Base-by-base conservation (phyloP, 1,140 invertebrate species). In the Trichonephila clavipes region DNA sequence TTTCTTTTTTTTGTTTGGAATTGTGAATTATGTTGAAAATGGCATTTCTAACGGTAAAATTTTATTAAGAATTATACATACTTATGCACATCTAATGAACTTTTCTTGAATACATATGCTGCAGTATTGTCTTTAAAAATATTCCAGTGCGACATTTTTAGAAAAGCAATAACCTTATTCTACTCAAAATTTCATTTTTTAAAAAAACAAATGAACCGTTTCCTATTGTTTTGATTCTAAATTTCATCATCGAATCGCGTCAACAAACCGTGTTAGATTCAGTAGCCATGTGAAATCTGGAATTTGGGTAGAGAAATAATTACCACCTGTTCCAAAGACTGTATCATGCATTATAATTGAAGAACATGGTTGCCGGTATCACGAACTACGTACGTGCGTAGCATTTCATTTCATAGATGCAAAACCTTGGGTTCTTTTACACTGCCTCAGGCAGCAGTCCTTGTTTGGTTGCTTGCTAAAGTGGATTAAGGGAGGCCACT, bases 401-500 rank as follows among this genome's bases (percentile, higher is more conserved):
- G 83, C 44, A 85, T 85, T 88, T 62, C 61, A 59, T 85, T 58
- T 24, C 24, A 28, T 59, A 85, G 51, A 51, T 24, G 83, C 40
- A 85, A 85, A 85, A 24, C 83, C 51, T 21, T 85, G 28, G 83
- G 19, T 85, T 85, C 40, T 58, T 83, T 59, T 88, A 64, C 59
- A 62, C 19, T 8, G 61, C 86, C 86, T 88, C 10, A 40, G 59
- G 86, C 24, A 28, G 19, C 64, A 59, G 51, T 51, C 82, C 82
- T 64, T 88, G 86, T 64, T 88, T 64, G 59, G 86, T 66, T 88
- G 51, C 86, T 14, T 88, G 40, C 86, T 88, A 62, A 88, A 64
- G 59, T 88, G 59, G 86, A 88, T 88, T 88, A 88, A 88, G 62
- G 34, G 19, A 64, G 82, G 82, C 44, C 82, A 51, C 82, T 59